phyloP scores from a whole-genome alignment of 1,140 invertebrate species.

The Druon quercuslanigerum region DNA sequence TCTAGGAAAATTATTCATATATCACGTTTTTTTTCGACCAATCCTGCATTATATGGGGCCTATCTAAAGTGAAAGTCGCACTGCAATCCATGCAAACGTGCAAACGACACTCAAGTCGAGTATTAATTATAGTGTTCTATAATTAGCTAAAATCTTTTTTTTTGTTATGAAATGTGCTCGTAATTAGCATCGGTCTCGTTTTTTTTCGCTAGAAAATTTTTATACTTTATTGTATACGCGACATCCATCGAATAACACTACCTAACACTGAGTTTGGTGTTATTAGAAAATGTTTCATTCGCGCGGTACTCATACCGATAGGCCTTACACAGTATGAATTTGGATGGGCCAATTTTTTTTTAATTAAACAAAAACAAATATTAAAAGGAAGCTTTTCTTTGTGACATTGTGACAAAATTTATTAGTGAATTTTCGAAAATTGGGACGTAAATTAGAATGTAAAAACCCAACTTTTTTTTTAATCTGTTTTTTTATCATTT shows the following conservation, averaged over 20 bases:
- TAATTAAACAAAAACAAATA: too few relatives aligned
- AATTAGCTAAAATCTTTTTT: slow-evolving; percentile 23
- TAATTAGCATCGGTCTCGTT: neutral
- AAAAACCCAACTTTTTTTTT: too few relatives aligned
- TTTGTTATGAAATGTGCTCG: slow-evolving; percentile 26
- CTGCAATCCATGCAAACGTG: slow-evolving; percentile 22
- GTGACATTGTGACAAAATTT: too few relatives aligned
- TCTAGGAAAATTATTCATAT: neutral
- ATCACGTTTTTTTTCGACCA: neutral
- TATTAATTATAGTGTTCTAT: slow-evolving; percentile 12
- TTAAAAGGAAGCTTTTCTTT: too few relatives aligned
- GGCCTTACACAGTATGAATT: slow-evolving; percentile 34
- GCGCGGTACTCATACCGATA: neutral
- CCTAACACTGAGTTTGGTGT: slow-evolving; percentile 37
- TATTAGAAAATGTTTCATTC: slow-evolving; percentile 16
- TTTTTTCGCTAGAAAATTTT: slow-evolving; percentile 17
- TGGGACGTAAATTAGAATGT: too few relatives aligned
- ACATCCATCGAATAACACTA: slow-evolving; percentile 49
- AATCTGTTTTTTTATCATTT: slow-evolving; percentile 9
- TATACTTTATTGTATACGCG: slow-evolving; percentile 30
- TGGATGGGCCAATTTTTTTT: too few relatives aligned
- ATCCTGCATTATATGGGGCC: slow-evolving; percentile 21
- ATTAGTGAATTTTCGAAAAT: too few relatives aligned
- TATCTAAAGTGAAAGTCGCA: slow-evolving; percentile 19
- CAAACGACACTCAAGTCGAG: slow-evolving; percentile 19